Conservation (phyloP, 2,797 vertebrate genomes). For the Nannoperca obscura region DNA sequence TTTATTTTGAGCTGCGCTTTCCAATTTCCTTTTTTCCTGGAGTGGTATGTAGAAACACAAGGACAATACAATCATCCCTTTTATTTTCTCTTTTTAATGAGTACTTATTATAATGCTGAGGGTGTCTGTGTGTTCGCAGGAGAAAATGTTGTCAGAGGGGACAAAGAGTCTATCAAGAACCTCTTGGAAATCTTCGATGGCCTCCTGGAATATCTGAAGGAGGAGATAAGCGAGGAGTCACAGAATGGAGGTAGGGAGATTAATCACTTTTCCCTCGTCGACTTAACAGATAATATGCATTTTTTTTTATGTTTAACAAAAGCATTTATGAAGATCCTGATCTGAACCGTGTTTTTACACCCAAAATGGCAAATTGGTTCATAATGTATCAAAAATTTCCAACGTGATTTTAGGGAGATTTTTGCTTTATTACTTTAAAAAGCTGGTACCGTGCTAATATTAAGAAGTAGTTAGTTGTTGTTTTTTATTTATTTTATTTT, state of each 20-base stretch:
- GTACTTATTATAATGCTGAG: neutral
- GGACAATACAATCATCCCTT: neutral
- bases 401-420: neutral
- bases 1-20: neutral
- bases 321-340: neutral
- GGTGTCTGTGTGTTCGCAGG: constrained; percentile 80
- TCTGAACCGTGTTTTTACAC: neutral
- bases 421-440: neutral
- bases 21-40: neutral
- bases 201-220: constrained; percentile 94
- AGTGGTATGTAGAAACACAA: neutral
- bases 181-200: constrained; percentile 98
- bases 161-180: constrained; percentile 92
- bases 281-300: neutral
- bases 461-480: neutral
- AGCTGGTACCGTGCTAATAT: neutral
- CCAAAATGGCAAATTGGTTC: neutral
- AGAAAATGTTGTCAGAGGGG: constrained; percentile 93
- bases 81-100: too few species aligned
- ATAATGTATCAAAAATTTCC: neutral
- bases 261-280: neutral
- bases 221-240: constrained; percentile 88
- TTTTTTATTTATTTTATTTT: too few species aligned
- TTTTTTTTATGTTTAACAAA: neutral
- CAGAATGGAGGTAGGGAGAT: constrained; percentile 83